These are phyloP conservation scores for Pammene aurita DNA, from an alignment of 2,888 invertebrate species.

Conservation along the genomic window DNA sequence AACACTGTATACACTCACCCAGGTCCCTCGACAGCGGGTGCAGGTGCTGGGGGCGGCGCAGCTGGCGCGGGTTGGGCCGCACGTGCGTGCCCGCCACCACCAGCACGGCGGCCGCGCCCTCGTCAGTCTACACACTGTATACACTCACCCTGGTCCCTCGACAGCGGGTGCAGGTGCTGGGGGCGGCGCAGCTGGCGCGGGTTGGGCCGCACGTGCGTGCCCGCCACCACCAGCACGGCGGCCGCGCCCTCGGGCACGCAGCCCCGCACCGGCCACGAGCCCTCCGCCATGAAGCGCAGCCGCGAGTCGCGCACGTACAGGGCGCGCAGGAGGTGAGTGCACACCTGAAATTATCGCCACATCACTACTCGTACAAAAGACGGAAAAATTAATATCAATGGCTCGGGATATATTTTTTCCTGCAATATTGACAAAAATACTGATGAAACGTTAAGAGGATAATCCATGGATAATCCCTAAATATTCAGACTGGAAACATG, in stretches of 20 bases:
- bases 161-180: conserved; percentile 44
- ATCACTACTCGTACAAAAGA: neutral
- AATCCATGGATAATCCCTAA: too few relatives aligned
- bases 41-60: neutral
- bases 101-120: too few relatives aligned
- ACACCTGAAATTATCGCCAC: conserved; percentile 70
- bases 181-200: conserved; percentile 59
- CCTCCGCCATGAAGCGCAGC: conserved; percentile 74
- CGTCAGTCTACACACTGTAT: neutral
- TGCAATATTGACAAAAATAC: too few relatives aligned
- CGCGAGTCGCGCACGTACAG: conserved; percentile 94
- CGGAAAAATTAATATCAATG: neutral
- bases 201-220: conserved; percentile 49
- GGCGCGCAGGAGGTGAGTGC: conserved; percentile 89
- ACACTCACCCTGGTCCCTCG: conserved; percentile 43
- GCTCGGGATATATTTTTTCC: too few relatives aligned
- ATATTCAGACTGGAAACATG: too few relatives aligned
- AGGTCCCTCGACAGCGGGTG: too few relatives aligned
- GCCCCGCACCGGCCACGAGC: conserved; percentile 64
- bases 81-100: neutral
- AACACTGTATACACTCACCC: too few relatives aligned
- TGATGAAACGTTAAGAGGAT: too few relatives aligned
- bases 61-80: neutral
- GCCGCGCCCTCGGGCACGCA: conserved; percentile 74
- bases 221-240: conserved; percentile 57